Evolutionary conservation across 2,888 invertebrate species (phyloP).

Genomic region (Brachyptera putata): DNA sequence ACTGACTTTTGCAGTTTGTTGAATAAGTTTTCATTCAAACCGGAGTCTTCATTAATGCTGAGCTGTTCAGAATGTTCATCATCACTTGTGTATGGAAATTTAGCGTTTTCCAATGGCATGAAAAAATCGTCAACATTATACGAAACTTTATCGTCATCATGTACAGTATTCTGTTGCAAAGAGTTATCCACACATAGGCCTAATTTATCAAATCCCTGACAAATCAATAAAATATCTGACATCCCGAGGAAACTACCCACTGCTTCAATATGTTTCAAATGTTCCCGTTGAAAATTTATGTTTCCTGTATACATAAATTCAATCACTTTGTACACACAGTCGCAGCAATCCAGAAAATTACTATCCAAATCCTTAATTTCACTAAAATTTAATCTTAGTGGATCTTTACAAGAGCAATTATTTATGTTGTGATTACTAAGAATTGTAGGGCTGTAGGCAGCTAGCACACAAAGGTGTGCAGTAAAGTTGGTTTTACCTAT

Average conservation of each 20-base stretch:
- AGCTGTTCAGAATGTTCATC: not conserved
- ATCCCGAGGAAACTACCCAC: conserved; percentile 22
- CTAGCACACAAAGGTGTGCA: conserved; percentile 29
- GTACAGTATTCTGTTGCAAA: not conserved
- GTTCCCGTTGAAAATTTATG: conserved; percentile 26
- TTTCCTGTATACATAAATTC: conserved; percentile 32
- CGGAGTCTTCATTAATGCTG: not conserved
- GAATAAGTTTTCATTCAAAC: not conserved
- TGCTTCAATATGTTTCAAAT: conserved; percentile 26
- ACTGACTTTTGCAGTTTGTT: too few species aligned
- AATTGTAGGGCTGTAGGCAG: conserved; percentile 26
- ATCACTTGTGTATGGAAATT: not conserved
- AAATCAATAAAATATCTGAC: conserved; percentile 24
- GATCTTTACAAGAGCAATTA: conserved; percentile 24
- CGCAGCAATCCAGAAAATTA: conserved; percentile 19
- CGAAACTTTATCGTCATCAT: not conserved
- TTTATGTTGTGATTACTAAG: conserved; percentile 4
- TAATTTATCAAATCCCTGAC: conserved; percentile 21
- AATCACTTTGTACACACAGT: conserved; percentile 27
- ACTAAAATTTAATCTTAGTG: conserved; percentile 22
- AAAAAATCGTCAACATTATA: not conserved
- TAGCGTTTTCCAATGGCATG: not conserved
- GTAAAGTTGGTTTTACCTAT: conserved; percentile 20
- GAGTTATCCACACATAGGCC: not conserved
- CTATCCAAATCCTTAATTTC: not conserved